Evolutionary conservation across 92 coral and sea anemone genomes (phyloP).

Genomic region (Porites cylindrica): DNA sequence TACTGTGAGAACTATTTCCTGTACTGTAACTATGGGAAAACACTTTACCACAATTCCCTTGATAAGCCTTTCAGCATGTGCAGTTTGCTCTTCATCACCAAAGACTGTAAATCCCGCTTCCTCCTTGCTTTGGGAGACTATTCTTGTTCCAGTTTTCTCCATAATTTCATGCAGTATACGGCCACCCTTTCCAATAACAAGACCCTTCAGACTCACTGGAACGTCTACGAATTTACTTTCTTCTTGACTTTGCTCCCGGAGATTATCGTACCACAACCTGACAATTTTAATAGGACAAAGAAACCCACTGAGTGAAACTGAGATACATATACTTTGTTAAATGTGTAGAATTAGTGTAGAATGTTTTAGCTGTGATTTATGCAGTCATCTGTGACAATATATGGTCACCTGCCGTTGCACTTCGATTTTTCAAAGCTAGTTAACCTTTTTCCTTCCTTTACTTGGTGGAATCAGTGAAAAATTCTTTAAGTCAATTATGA

Average conservation of each 20-base stretch:
- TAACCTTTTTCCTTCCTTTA: no score
- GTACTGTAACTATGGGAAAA: not conserved
- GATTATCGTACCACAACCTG: not conserved
- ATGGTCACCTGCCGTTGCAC: no score
- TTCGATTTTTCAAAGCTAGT: no score
- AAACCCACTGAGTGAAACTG: no score
- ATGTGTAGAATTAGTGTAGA: no score
- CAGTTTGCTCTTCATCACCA: not conserved
- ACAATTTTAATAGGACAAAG: no score
- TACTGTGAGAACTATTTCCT: no score
- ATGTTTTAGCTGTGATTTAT: no score
- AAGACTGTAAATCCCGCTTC: slow-evolving; percentile 15
- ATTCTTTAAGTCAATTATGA: no score
- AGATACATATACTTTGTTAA: no score
- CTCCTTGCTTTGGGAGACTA: not conserved
- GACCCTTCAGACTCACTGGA: not conserved
- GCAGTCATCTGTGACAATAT: no score
- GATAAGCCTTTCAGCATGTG: not conserved
- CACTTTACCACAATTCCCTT: not conserved
- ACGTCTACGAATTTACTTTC: slow-evolving; percentile 1
- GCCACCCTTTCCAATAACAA: slow-evolving; percentile 22
- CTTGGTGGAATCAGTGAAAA: no score
- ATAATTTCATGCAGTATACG: not conserved
- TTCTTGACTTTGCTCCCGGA: not conserved
- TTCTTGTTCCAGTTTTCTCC: slow-evolving; percentile 4